A percentile compares a stretch with the other conserved stretches of the same genome.
These are phyloP conservation scores for Nansenia antarctica DNA, from an alignment of 2,113 vertebrate genomes.

Conservation along the genomic window DNA sequence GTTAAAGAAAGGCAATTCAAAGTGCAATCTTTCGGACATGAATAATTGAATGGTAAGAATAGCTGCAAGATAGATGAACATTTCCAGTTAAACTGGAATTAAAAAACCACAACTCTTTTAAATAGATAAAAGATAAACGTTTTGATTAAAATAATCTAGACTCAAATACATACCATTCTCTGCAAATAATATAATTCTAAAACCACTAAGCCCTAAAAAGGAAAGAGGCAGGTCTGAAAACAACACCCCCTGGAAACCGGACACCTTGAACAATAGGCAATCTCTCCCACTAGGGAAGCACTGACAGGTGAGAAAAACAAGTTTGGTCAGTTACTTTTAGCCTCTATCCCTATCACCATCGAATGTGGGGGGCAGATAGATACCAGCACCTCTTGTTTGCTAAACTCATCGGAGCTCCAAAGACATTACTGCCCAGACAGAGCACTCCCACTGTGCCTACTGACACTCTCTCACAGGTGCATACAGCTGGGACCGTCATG, in stretches of 20 bases:
- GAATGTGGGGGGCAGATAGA: neutral
- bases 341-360: neutral
- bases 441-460: neutral
- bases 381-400: neutral
- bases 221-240: conserved; percentile 2
- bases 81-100: conserved; percentile 8
- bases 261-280: too few species aligned
- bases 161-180: neutral
- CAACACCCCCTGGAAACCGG: neutral
- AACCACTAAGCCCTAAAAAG: neutral
- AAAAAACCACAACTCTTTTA: conserved; percentile 7
- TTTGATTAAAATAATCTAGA: neutral
- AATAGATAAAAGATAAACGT: neutral
- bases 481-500: neutral
- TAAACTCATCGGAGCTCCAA: neutral
- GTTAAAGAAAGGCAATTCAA: neutral
- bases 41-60: conserved; percentile 10
- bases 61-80: neutral
- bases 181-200: neutral
- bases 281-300: conserved; percentile 1
- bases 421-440: conserved; percentile 10
- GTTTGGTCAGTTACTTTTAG: conserved; percentile 51
- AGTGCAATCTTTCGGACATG: neutral
- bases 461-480: neutral
- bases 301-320: conserved; percentile 47